Conservation (phyloP, 2,113 vertebrate genomes). For the Oxyura jamaicensis region DNA sequence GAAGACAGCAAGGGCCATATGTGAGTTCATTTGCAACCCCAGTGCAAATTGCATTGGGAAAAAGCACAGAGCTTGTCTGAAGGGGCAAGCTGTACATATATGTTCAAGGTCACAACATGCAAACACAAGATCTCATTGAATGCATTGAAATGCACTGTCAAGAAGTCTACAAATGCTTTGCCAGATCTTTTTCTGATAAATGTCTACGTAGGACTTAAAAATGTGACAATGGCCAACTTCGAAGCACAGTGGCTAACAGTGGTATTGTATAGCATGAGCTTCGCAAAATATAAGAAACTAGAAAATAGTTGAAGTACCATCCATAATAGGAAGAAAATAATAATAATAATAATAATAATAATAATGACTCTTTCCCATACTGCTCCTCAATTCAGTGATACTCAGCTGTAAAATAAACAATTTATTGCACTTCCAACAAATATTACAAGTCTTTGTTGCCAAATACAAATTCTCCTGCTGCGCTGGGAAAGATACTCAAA, state of each 20-base stretch:
- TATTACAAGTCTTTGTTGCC: neutral
- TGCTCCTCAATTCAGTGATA: neutral
- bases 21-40: neutral
- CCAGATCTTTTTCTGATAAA: neutral
- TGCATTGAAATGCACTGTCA: neutral
- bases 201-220: neutral
- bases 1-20: neutral
- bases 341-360: no score
- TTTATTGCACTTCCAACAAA: neutral
- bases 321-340: neutral
- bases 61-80: neutral
- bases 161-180: neutral
- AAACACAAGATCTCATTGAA: neutral
- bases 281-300: neutral
- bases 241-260: neutral
- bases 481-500: neutral
- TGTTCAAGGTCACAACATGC: accelerated
- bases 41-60: neutral
- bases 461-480: neutral
- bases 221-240: neutral
- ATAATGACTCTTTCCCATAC: neutral
- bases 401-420: neutral
- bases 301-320: neutral
- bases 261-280: neutral
- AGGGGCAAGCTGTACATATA: neutral